A percentile compares a stretch with the other conserved stretches of the same genome.
Evolutionary conservation across 2,888 invertebrate species (phyloP).

Genomic region (Mimas tiliae): DNA sequence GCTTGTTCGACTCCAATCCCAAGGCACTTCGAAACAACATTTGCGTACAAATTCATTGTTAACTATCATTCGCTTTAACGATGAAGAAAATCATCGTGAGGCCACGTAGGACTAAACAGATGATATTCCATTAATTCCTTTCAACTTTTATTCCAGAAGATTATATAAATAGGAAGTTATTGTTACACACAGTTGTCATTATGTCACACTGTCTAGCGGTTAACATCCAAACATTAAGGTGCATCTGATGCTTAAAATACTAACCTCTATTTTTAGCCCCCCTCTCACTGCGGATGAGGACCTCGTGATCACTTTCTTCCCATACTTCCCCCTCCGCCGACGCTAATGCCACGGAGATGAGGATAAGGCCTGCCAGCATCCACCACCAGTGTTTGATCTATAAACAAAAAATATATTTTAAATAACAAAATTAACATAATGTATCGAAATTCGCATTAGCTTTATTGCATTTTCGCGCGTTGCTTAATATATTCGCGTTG

Average conservation of each 20-base stretch:
- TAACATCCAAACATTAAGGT: background rate
- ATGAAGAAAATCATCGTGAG: too few relatives aligned
- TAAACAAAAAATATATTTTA: conserved; percentile 14
- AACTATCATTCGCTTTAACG: too few relatives aligned
- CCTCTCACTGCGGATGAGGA: conserved; percentile 91
- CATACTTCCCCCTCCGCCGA: conserved; percentile 89
- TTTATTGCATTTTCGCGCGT: background rate
- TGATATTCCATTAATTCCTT: too few relatives aligned
- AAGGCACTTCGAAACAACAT: too few relatives aligned
- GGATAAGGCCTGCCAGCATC: conserved; percentile 77
- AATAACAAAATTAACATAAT: background rate
- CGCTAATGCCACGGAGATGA: conserved; percentile 76
- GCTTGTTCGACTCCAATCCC: too few relatives aligned
- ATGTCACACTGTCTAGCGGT: background rate
- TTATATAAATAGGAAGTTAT: background rate
- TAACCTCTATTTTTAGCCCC: conserved; percentile 90
- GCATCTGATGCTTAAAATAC: conserved; percentile 19
- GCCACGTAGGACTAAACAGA: too few relatives aligned
- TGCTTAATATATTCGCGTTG: conserved; percentile 9
- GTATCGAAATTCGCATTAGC: background rate
- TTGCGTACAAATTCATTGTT: too few relatives aligned
- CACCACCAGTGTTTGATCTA: conserved; percentile 70
- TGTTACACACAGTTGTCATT: background rate
- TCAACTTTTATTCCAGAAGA: too few relatives aligned
- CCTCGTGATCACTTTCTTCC: conserved; percentile 92